Base-by-base conservation (phyloP, 2,113 vertebrate species). In the Hemiscyllium ocellatum region DNA sequence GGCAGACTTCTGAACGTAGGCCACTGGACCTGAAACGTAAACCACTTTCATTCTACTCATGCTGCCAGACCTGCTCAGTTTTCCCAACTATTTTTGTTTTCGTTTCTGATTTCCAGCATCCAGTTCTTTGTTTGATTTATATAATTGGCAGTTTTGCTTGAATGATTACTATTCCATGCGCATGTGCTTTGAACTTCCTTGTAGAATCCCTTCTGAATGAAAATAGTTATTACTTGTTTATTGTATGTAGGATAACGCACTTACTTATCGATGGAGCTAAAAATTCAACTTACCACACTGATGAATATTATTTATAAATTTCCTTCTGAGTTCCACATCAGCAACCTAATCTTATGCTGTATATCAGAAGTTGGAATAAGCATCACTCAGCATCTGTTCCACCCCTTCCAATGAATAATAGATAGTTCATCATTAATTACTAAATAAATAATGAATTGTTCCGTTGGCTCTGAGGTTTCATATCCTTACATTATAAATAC, bases 401-500 rank as follows among this genome's bases (percentile, higher is more conserved):
- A 20, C 86, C 50, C 50, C 47, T 50, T 52, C 47, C 52, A 90
- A 90, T 90, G 52, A 90, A 90, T 90, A 61, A 90, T 90, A 33
- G n/a, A 90, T 90, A 90, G 87, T 65, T 90, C 87, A 90, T 90
- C 29, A 29, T 90, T 90, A 90, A 65, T 90, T 90, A 90, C 56
- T 90, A 56, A 90, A 90, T 65, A 90, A 90, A 90, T 90, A 17
- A 90, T 90, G 87, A 65, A 17, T 19, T 90, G 56, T 90, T 90
- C 87, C 56, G n/a, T n/a, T 90, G 29, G 87, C 24, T 90, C 56
- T 20, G 13, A 33, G 87, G 52, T 90, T 90, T 90, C 52, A 90
- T 33, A 29, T n/a, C 52, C 87, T 90, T 56, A 13, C 50, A 89
- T 22, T 89, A 26, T 52, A 52, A 33, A 52, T 89, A 89, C 26